Percentiles rank a stretch among this genome's conserved stretches.
Evolutionary conservation across 2,113 vertebrate genomes (phyloP).

Genomic region (Stigmatopora argus): DNA sequence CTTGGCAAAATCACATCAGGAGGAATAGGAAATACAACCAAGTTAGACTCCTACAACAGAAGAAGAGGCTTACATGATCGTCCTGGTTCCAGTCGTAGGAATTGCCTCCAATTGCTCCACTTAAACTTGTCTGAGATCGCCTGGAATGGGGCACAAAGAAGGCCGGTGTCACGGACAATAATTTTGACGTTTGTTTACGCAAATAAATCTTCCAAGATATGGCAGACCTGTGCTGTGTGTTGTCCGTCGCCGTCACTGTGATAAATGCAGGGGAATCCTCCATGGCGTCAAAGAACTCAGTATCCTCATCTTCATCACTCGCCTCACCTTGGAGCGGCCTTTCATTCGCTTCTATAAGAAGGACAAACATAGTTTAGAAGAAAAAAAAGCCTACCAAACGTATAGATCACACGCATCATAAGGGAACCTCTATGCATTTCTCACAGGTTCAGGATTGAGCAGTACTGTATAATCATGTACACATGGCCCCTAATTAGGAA

Average conservation of each 20-base stretch:
- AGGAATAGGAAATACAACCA: slow-evolving; percentile 12
- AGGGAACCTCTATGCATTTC: slow-evolving; percentile 5
- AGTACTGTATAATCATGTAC: slow-evolving; percentile 38
- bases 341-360: slow-evolving; percentile 65
- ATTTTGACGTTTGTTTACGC: background rate
- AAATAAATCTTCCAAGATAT: background rate
- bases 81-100: slow-evolving; percentile 83
- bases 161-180: background rate
- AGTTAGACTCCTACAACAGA: slow-evolving; percentile 13
- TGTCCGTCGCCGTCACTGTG: slow-evolving; percentile 86
- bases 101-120: slow-evolving; percentile 78
- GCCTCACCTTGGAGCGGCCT: slow-evolving; percentile 82
- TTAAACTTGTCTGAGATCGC: slow-evolving; percentile 82
- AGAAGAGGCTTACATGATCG: slow-evolving; percentile 74
- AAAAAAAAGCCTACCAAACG: slow-evolving; percentile 1
- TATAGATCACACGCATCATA: background rate
- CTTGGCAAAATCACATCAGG: background rate
- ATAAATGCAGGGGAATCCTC: slow-evolving; percentile 94
- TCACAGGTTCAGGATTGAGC: slow-evolving; percentile 16
- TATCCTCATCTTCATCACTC: slow-evolving; percentile 99
- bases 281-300: slow-evolving; percentile 99
- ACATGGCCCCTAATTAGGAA: slow-evolving; percentile 46
- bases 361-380: slow-evolving; percentile 13
- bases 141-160: slow-evolving; percentile 62
- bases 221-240: slow-evolving; percentile 82